Evolutionary conservation across 2,888 invertebrate genomes (phyloP).

Genomic region (Dugesia japonica): DNA sequence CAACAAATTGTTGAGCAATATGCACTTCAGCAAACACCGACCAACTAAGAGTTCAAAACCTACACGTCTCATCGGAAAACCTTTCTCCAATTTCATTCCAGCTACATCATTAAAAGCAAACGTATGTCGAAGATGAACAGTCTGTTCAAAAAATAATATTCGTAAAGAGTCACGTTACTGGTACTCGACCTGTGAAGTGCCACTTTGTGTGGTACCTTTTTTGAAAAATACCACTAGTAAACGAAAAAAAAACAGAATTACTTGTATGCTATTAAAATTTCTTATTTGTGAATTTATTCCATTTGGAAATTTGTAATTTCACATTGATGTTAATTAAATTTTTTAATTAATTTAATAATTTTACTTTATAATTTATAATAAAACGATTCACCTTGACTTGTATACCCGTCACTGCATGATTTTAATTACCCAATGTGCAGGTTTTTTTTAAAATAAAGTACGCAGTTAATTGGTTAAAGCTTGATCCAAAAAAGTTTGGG

Average conservation of each 20-base stretch:
- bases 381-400: not conserved
- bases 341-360: not conserved
- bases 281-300: not conserved
- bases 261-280: not conserved
- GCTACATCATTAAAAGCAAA: not conserved
- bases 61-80: slow-evolving; percentile 13
- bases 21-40: not conserved
- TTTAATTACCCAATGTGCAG: not conserved
- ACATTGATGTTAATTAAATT: not conserved
- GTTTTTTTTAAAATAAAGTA: not conserved
- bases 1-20: slow-evolving; percentile 5
- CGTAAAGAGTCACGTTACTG: not conserved
- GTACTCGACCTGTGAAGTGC: not conserved
- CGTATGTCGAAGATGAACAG: not conserved
- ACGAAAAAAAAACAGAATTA: not conserved
- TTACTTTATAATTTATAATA: not conserved
- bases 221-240: not conserved
- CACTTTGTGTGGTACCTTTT: not conserved
- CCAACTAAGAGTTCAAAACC: not conserved
- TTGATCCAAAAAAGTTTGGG: too few relatives aligned
- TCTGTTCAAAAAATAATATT: not conserved
- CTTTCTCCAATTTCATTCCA: not conserved
- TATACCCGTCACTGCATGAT: not conserved
- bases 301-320: not conserved
- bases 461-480: not conserved